A percentile compares a stretch with the other conserved stretches of the same genome.
These are phyloP conservation scores for Steatornis caripensis DNA, from an alignment of 2,113 vertebrate species.

Conservation along the genomic window DNA sequence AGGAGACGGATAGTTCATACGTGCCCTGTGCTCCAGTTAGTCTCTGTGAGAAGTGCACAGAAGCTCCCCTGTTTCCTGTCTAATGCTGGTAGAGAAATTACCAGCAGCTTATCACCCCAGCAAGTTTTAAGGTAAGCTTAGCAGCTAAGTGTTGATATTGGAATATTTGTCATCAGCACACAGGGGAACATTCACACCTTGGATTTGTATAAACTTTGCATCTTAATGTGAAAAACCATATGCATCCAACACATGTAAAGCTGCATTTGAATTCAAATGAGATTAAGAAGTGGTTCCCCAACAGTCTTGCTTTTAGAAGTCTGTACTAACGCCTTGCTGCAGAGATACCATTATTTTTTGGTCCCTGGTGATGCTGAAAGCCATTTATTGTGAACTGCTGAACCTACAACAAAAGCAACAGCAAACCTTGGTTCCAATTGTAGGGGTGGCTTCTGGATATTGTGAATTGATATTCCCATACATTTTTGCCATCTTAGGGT, in stretches of 20 bases:
- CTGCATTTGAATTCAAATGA: conserved; percentile 58
- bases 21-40: background rate
- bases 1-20: background rate
- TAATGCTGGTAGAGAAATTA: conserved; percentile 33
- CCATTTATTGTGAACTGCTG: background rate
- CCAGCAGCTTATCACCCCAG: conserved; percentile 43
- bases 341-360: background rate
- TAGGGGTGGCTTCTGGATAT: background rate
- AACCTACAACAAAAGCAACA: background rate
- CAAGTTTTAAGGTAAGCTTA: conserved; percentile 59
- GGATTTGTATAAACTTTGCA: conserved; percentile 53
- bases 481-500: background rate
- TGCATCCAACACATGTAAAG: conserved; percentile 45
- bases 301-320: conserved; percentile 31
- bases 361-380: background rate
- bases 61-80: background rate
- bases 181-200: conserved; percentile 41
- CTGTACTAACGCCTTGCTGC: background rate
- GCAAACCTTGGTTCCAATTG: background rate
- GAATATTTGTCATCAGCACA: conserved; percentile 62
- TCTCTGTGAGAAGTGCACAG: background rate
- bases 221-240: conserved; percentile 56
- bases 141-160: conserved; percentile 30
- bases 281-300: conserved; percentile 37
- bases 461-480: background rate